Percentiles rank a stretch among this genome's conserved stretches.
phyloP scores from a whole-genome alignment of 1,140 invertebrate species.

The Danaus plexippus region DNA sequence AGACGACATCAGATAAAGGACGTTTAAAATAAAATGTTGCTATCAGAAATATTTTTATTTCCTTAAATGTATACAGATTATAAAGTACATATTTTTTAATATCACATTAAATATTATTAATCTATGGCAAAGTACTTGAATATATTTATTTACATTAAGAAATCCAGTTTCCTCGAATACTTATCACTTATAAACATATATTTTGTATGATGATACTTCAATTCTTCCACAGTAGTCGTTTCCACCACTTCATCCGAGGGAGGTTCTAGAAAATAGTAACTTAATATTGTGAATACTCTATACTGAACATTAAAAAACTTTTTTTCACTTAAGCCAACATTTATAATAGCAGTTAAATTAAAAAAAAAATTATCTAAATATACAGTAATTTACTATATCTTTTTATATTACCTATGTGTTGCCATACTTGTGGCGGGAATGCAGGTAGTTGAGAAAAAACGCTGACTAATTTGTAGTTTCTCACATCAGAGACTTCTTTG shows the following conservation, averaged over 20 bases:
- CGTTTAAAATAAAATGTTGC: too few species aligned
- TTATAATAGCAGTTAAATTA: too few species aligned
- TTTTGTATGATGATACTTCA: slow-evolving; percentile 51
- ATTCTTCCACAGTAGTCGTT: slow-evolving; percentile 45
- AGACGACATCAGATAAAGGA: too few species aligned
- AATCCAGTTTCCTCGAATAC: slow-evolving; percentile 34
- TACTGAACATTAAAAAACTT: not conserved
- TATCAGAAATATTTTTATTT: too few species aligned
- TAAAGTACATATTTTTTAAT: too few species aligned
- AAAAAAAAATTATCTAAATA: too few species aligned
- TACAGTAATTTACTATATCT: too few species aligned
- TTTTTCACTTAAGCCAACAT: not conserved
- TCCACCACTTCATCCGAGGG: slow-evolving; percentile 46
- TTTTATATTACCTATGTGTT: slow-evolving; percentile 39
- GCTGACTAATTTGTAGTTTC: slow-evolving; percentile 37
- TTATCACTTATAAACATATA: slow-evolving; percentile 48
- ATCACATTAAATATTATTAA: too few species aligned
- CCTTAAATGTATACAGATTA: too few species aligned
- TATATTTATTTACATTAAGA: slow-evolving; percentile 14
- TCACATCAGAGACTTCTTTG: slow-evolving; percentile 29
- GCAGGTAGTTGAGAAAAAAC: slow-evolving; percentile 51
- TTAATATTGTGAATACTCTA: too few species aligned
- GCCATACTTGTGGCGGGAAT: slow-evolving; percentile 53
- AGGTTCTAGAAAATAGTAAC: slow-evolving; percentile 35
- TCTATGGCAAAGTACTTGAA: not conserved